Evolutionary conservation across 2,888 invertebrate species (phyloP), one percentile per base, ranked within the genome.

Genomic region (Erannis defoliaria): DNA sequence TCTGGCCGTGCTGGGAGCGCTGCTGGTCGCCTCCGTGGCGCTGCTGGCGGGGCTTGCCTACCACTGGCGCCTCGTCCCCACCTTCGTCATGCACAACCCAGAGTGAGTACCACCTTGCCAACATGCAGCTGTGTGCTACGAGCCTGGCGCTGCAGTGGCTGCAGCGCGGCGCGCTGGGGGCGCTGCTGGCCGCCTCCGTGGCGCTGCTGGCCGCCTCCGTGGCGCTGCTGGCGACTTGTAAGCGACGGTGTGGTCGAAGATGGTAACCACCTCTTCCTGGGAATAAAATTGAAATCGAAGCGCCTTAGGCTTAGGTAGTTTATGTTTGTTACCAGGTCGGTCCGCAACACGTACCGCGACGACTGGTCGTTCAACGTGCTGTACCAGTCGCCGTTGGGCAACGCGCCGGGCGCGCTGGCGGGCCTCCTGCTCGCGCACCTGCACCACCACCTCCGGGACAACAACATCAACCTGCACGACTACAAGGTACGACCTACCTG

Each of bases 351-450:
- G 58, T 92, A 91, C 81, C 67, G 70, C 42, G 86, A 78, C 16
- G 85, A 85, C 43, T 9, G 70, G 14, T 88, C 91, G 3, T 91
- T 91, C 86, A 86, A 90, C 82, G 76, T 85, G 79, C 75, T 91
- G 74, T 92, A 92, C 81, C 90, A 90, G 84, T 89, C 93, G 14
- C 86, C 92, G 75, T 79, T 89, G 72, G 86, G 91, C 76, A 88
- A 91, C 83, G 84, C 82, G 69, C 84, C 89, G 58, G 90, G 90
- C 68, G 84, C 85, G 65, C 82, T 92, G 53, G 86, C 82, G 1
- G 92, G 92, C 0, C 73, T 91, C 67, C 77, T 90, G 73, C 82
- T 92, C 10, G 92, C 92, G 37, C 86, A 86, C 71, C 64, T 76
- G 62, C 88, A 89, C 68, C 87, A 84, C 75, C 66, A 68, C 9